A percentile compares a stretch with the other conserved stretches of the same genome.
phyloP scores from a whole-genome alignment of 2,797 vertebrate genomes.

The Pseudochromis fuscus region DNA sequence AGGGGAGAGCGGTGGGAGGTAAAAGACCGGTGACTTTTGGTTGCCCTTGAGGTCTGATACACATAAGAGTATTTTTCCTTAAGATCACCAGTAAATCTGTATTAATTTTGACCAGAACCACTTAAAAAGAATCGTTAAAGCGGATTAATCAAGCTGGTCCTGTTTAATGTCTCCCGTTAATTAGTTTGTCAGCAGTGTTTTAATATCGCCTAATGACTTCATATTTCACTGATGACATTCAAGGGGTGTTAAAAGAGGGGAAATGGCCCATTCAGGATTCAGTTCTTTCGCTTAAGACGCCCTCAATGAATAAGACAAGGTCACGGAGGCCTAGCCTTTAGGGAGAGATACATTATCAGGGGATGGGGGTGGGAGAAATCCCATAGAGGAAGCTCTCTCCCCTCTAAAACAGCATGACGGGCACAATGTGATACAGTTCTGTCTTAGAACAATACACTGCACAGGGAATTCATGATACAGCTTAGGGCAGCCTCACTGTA shows the following conservation, averaged over 20 bases:
- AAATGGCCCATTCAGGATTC: slow-evolving; percentile 96
- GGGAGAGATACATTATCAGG: slow-evolving; percentile 83
- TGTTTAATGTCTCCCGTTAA: slow-evolving; percentile 99
- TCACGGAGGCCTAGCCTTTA: slow-evolving; percentile 82
- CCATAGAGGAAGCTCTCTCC: slow-evolving; percentile 80
- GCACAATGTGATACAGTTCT: slow-evolving; percentile 86
- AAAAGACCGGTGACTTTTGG: slow-evolving; percentile 76
- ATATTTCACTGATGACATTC: slow-evolving; percentile 99
- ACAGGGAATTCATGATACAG: slow-evolving; percentile 77
- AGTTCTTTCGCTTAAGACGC: slow-evolving; percentile 80
- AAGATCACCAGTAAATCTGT: slow-evolving; percentile 99
- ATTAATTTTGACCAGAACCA: slow-evolving; percentile 99
- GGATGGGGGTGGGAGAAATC: slow-evolving; percentile 78
- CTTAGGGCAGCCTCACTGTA: slow-evolving; percentile 66
- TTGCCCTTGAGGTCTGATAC: slow-evolving; percentile 81
- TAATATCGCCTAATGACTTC: slow-evolving; percentile 99
- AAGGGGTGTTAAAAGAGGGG: slow-evolving; percentile 97
- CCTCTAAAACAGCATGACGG: slow-evolving; percentile 84
- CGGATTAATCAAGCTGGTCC: slow-evolving; percentile 99
- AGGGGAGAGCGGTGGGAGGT: slow-evolving; percentile 54
- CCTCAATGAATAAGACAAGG: slow-evolving; percentile 84
- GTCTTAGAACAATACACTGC: slow-evolving; percentile 79
- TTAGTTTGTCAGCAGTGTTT: slow-evolving; percentile 99
- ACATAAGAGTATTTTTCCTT: slow-evolving; percentile 82
- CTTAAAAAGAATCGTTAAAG: slow-evolving; percentile 99